Base-by-base conservation (phyloP, 2,888 invertebrate species). In the Parnassius apollo region DNA sequence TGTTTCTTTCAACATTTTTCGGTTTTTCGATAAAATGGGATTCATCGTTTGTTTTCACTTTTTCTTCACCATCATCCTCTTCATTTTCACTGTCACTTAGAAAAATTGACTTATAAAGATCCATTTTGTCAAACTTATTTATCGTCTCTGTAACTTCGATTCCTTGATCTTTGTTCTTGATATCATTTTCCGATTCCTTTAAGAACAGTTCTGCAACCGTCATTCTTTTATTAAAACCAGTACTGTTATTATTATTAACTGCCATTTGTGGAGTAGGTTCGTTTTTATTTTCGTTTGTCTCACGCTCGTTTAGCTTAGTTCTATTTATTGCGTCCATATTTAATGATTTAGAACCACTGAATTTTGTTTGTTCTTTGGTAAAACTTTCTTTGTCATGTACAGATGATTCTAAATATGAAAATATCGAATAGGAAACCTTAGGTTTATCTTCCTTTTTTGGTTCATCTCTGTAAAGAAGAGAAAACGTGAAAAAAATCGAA, bases 21-120 rank as follows among this genome's bases (percentile, higher is more conserved):
- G 93, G 93, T 0, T 80, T 82, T 18, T 83, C 82, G n/a, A 78
- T 68, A 59, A 82, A 85, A 65, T 81, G 80, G 13, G 68, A 75
- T 1, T 50, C 35, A 25, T 61, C 57, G 8, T 54, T 62, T 8
- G 66, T 69, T 46, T 67, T 71, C 54, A 52, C 63, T 57, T 52
- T 55, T 42, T 59, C 65, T 50, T 61, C 68, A 59, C 65, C 64
- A 56, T 87, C 88, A 2, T 90, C 88, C 2, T 90, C 89, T 58
- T 95, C 95, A 12, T 93, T 93, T 72, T 95, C 96, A 75, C 95
- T 96, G 65, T 96, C 96, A 73, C 95, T 95, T 42, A 96, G 92
- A 78, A 98, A 98, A 74, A 98, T 97, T 0, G 97, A 95, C 83
- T 96, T 97, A 77, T 97, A 98, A 3, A 98, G 88, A 83, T 98